Evolutionary conservation across 2,113 vertebrate species (phyloP).

Genomic region (Prolemur simus): DNA sequence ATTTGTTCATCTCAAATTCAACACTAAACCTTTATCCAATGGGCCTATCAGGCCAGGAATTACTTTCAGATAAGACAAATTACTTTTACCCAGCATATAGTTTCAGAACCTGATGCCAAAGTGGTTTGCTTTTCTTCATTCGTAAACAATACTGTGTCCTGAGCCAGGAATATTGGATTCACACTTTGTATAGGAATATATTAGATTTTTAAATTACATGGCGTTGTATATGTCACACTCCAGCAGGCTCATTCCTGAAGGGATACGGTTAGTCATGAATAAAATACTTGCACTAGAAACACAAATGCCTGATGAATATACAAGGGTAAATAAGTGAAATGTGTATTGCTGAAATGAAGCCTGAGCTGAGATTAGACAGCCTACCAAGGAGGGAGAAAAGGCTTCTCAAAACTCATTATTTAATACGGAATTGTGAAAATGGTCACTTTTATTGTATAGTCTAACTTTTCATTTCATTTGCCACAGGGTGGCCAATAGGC

Average conservation of each 20-base stretch:
- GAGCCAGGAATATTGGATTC: constrained; percentile 37
- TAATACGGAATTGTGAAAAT: neutral
- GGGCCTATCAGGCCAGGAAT: neutral
- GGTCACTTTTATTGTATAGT: neutral
- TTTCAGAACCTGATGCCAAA: constrained; percentile 6
- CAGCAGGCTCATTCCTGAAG: constrained; percentile 32
- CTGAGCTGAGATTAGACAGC: neutral
- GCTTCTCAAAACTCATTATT: neutral
- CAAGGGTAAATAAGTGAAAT: neutral
- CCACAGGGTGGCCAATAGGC: constrained; percentile 46
- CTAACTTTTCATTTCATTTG: constrained; percentile 53
- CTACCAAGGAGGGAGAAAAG: neutral
- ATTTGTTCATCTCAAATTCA: constrained; percentile 3
- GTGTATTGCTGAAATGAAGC: neutral
- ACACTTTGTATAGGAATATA: constrained; percentile 35
- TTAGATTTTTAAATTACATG: constrained; percentile 64
- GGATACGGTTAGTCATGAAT: neutral
- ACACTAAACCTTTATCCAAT: constrained; percentile 33
- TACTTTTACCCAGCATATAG: neutral
- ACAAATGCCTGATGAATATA: neutral
- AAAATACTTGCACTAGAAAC: constrained; percentile 27
- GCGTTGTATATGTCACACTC: constrained; percentile 45
- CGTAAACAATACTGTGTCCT: constrained; percentile 47
- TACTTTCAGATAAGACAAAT: constrained; percentile 29
- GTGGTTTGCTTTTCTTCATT: constrained; percentile 31